These are phyloP conservation scores for Tympanoctomys barrerae DNA, from an alignment of 2,797 vertebrate species.

Conservation along the genomic window DNA sequence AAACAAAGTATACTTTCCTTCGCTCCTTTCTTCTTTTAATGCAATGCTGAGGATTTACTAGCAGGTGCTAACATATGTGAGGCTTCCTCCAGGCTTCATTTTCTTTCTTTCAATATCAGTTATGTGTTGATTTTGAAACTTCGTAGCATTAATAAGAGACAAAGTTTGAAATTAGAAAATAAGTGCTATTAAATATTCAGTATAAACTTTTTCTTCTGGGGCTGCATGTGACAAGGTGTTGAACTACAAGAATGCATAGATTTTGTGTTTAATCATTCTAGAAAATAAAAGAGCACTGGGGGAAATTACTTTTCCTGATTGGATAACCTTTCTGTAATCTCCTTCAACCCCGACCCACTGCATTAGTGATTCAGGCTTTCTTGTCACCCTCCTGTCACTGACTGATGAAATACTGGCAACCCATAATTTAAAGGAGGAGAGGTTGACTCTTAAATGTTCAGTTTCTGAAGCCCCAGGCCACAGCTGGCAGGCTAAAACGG, in stretches of 20 bases:
- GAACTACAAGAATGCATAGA: background rate
- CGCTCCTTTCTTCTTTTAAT: background rate
- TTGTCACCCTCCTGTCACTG: background rate
- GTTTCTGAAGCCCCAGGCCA: background rate
- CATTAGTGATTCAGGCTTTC: background rate
- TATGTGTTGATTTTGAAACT: conserved; percentile 60
- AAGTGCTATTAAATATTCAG: background rate
- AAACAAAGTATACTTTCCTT: background rate
- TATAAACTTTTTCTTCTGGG: background rate
- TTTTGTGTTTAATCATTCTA: background rate
- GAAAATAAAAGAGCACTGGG: background rate
- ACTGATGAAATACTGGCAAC: too few relatives aligned
- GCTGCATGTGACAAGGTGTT: background rate
- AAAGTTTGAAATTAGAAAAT: background rate
- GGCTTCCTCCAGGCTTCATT: background rate
- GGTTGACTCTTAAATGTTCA: background rate
- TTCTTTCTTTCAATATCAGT: background rate
- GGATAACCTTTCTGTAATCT: background rate
- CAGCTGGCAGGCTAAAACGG: background rate
- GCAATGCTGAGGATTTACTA: background rate
- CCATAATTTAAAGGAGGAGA: background rate
- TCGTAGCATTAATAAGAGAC: background rate
- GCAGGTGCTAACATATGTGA: too few relatives aligned
- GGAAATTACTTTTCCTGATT: background rate
- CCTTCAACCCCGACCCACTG: background rate